Conservation (phyloP, 92 coral and sea anemone genomes). For the Zoanthus sociatus region DNA sequence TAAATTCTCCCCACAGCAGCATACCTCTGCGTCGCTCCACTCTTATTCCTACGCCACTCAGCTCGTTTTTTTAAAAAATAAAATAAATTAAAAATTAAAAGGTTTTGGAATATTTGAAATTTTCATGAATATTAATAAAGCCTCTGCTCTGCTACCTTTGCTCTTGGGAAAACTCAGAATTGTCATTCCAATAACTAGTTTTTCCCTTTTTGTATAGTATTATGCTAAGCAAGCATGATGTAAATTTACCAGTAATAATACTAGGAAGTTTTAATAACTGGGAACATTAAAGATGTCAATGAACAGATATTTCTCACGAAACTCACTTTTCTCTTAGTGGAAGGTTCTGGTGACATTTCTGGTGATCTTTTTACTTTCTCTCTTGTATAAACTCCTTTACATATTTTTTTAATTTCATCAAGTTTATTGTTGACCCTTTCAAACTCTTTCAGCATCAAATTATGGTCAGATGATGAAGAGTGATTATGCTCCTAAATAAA, state of each 20-base stretch:
- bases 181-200: conserved; percentile 1
- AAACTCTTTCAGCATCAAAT: conserved; percentile 9
- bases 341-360: background rate
- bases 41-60: background rate
- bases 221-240: background rate
- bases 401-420: background rate
- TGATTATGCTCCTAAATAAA: background rate
- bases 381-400: background rate
- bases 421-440: conserved; percentile 9
- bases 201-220: background rate
- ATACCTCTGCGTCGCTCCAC: background rate
- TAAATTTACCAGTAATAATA: background rate
- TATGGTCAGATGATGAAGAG: conserved; percentile 13
- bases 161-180: background rate
- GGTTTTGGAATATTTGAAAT: background rate
- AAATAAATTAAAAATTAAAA: background rate
- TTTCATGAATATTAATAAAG: background rate
- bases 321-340: conserved; percentile 13
- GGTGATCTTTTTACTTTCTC: background rate
- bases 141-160: background rate
- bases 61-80: background rate
- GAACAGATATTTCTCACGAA: conserved; percentile 4
- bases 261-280: background rate
- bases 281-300: conserved; percentile 3
- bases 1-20: background rate